phyloP scores from a whole-genome alignment of 2,888 invertebrate species.

The Gymnosoma rotundatum region DNA sequence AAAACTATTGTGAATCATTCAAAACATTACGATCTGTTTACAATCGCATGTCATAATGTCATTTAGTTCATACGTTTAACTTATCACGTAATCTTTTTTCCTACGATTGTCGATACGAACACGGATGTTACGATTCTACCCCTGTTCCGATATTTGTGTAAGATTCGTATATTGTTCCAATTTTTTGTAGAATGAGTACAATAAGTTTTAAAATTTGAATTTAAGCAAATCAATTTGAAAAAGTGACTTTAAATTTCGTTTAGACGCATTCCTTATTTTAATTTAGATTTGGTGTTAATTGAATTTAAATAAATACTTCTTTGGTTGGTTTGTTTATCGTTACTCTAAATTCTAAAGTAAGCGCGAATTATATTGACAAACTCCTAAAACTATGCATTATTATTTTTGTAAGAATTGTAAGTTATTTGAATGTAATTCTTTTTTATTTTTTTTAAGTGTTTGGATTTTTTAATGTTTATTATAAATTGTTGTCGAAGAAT shows the following conservation, averaged over 20 bases:
- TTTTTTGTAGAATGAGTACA: too few relatives aligned
- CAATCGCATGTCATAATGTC: too few relatives aligned
- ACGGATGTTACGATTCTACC: too few relatives aligned
- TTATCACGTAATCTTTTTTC: too few relatives aligned
- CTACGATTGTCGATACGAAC: too few relatives aligned
- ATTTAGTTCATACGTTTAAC: too few relatives aligned
- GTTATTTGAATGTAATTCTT: constrained; percentile 4
- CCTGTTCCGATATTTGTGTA: too few relatives aligned
- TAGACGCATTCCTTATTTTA: neutral
- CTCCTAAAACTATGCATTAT: constrained; percentile 59
- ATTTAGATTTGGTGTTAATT: neutral
- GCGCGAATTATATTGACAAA: constrained; percentile 67
- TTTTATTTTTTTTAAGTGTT: constrained; percentile 8
- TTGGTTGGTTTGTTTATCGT: constrained; percentile 19
- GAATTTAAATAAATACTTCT: constrained; percentile 38
- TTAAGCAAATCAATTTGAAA: neutral
- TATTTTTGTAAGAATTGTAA: constrained; percentile 35
- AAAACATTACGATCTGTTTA: too few relatives aligned
- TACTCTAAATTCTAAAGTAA: constrained; percentile 52
- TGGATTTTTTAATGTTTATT: constrained; percentile 7
- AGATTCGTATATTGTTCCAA: too few relatives aligned
- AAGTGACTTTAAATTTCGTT: neutral
- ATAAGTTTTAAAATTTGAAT: too few relatives aligned
- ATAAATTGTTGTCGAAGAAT: constrained; percentile 41
- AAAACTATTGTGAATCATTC: too few relatives aligned